phyloP scores from a whole-genome alignment of 1,140 invertebrate species.

The Portunus trituberculatus region DNA sequence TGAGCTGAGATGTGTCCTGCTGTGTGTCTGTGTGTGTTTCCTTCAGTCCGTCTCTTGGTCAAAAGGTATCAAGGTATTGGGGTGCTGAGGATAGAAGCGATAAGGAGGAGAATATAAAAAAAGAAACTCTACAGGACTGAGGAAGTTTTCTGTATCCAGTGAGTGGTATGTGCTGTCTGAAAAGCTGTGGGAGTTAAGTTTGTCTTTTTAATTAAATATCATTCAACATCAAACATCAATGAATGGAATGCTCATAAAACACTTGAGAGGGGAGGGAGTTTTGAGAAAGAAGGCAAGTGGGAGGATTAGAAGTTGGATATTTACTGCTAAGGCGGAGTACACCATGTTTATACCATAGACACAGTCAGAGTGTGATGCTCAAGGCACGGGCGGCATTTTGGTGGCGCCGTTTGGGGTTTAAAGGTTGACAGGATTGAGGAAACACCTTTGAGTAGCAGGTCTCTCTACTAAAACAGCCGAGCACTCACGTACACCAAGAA shows the following conservation, averaged over 20 bases:
- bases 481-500: conserved; percentile 8
- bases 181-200: not conserved
- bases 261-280: not conserved
- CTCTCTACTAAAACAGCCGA: not conserved
- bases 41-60: conserved; percentile 10
- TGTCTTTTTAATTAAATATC: not conserved
- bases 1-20: not conserved
- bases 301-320: not conserved
- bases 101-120: not conserved
- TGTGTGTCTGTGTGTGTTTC: not conserved
- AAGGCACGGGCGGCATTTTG: not conserved
- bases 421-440: not conserved
- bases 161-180: not conserved
- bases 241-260: not conserved
- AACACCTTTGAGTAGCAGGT: not conserved
- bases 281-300: not conserved
- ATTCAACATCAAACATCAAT: conserved; percentile 10
- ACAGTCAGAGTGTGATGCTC: not conserved
- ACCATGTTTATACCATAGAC: not conserved
- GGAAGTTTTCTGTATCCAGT: not conserved
- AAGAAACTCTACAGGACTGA: not conserved
- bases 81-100: not conserved
- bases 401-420: not conserved
- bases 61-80: not conserved
- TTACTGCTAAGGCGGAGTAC: conserved; percentile 18